phyloP scores from a whole-genome alignment of 1,140 invertebrate genomes.

The Sitobion miscanthi region DNA sequence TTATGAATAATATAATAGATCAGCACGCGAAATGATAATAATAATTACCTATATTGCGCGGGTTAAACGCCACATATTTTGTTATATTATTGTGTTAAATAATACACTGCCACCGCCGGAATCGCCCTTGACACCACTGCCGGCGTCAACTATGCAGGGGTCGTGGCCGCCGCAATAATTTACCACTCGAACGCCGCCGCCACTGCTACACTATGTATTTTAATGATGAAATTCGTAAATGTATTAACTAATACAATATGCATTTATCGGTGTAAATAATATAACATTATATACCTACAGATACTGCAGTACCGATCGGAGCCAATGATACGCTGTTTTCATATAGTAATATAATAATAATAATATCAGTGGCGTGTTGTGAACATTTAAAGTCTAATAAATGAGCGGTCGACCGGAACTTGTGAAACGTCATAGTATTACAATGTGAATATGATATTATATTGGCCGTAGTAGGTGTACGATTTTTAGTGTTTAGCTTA shows the following conservation, averaged over 20 bases:
- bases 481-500: not conserved
- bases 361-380: not conserved
- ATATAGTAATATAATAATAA: not conserved
- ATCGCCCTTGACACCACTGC: slow-evolving; percentile 5
- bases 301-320: not conserved
- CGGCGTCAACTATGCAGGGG: not conserved
- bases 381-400: not conserved
- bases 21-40: not conserved
- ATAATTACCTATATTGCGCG: not conserved
- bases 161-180: not conserved
- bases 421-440: not conserved
- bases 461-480: not conserved
- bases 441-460: no score
- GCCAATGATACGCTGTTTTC: not conserved
- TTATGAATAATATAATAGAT: slow-evolving; percentile 1
- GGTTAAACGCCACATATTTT: not conserved
- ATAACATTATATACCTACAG: not conserved
- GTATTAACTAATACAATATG: not conserved
- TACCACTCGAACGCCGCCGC: not conserved
- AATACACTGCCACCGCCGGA: not conserved
- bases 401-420: not conserved
- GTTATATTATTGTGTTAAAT: not conserved
- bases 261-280: not conserved
- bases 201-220: not conserved
- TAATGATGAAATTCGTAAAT: not conserved